Conservation (phyloP, 1,140 invertebrate species). For the Brachionus calyciflorus region DNA sequence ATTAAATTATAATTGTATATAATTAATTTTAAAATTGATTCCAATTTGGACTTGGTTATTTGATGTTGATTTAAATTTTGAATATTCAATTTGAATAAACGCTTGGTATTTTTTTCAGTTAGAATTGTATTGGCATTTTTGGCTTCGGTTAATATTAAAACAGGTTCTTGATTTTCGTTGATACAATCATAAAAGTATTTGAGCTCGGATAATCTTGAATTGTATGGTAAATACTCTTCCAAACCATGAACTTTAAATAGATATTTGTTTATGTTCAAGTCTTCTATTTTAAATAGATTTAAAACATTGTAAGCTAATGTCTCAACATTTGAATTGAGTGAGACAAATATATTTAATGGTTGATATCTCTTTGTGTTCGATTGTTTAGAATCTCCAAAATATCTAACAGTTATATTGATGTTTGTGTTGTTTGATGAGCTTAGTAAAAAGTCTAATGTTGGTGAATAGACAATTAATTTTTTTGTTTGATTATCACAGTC, state of each 20-base stretch:
- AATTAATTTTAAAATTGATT: neutral
- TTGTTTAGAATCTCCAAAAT: neutral
- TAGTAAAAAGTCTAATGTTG: neutral
- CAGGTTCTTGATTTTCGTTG: constrained; percentile 36
- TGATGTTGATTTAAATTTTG: too few relatives aligned
- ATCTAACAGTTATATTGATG: neutral
- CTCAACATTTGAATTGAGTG: constrained; percentile 25
- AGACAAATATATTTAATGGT: neutral
- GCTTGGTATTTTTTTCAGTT: neutral
- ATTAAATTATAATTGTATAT: neutral
- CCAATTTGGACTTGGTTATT: neutral
- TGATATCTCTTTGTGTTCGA: neutral
- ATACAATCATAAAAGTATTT: constrained; percentile 41
- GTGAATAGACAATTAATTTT: neutral
- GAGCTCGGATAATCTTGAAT: neutral
- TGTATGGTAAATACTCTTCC: constrained; percentile 31
- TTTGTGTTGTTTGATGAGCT: neutral
- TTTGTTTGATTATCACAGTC: neutral
- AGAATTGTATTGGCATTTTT: neutral
- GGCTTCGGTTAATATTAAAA: neutral
- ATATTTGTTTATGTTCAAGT: constrained; percentile 22
- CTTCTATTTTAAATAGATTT: neutral
- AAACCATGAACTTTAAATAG: constrained; percentile 41
- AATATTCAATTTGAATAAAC: neutral
- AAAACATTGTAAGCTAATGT: constrained; percentile 22